These are phyloP conservation scores for Chromoteleia sp. DNA, from an alignment of 2,888 invertebrate species.

Conservation along the genomic window DNA sequence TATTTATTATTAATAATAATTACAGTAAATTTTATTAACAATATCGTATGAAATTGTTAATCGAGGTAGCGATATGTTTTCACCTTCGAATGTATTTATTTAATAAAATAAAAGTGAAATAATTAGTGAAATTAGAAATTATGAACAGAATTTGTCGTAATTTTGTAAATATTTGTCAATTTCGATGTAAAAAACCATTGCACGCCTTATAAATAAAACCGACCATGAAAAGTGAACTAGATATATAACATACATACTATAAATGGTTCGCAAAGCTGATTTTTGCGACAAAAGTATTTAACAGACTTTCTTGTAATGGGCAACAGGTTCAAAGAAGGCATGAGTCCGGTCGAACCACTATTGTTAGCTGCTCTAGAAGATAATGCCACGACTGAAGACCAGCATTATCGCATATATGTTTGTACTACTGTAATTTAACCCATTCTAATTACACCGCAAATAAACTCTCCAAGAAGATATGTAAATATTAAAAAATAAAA, in stretches of 20 bases:
- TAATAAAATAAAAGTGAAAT: too few species aligned
- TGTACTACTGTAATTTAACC: neutral
- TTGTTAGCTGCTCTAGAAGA: conserved; percentile 57
- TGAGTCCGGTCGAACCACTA: conserved; percentile 62
- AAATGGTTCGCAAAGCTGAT: conserved; percentile 41
- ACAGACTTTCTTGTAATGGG: conserved; percentile 49
- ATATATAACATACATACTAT: conserved; percentile 26
- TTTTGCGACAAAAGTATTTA: conserved; percentile 45
- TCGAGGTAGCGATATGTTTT: too few species aligned
- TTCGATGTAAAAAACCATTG: neutral
- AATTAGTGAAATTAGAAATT: too few species aligned
- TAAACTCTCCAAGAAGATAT: neutral
- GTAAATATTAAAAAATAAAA: neutral
- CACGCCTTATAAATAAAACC: neutral
- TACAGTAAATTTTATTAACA: too few species aligned
- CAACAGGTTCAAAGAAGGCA: conserved; percentile 56
- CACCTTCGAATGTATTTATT: too few species aligned
- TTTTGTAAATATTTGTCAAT: too few species aligned
- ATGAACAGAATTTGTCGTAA: too few species aligned
- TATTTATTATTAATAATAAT: too few species aligned
- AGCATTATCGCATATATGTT: conserved; percentile 13
- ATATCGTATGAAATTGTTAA: too few species aligned
- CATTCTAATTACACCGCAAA: neutral
- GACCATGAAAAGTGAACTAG: conserved; percentile 23
- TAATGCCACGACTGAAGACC: conserved; percentile 55